These are phyloP conservation scores for Erebia epiphron DNA, from an alignment of 2,888 invertebrate species.

Conservation along the genomic window DNA sequence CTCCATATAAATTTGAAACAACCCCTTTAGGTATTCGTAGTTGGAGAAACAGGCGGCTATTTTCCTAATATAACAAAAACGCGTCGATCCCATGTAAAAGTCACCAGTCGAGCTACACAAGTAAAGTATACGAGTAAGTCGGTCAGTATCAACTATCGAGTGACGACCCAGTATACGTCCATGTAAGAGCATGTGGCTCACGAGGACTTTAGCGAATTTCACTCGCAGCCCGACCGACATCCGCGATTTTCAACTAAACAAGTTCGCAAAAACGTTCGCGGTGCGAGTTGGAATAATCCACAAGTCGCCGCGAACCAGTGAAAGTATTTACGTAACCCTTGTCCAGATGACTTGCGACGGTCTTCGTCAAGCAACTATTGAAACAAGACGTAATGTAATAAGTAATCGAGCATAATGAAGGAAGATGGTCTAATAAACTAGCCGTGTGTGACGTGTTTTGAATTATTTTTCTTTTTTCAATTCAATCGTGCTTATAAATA, in stretches of 20 bases:
- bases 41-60: too few relatives aligned
- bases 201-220: constrained; percentile 38
- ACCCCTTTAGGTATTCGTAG: too few relatives aligned
- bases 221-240: constrained; percentile 44
- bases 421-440: neutral
- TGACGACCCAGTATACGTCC: constrained; percentile 24
- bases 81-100: constrained; percentile 7
- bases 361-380: constrained; percentile 31
- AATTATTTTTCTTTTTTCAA: neutral
- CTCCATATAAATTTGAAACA: too few relatives aligned
- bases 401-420: neutral
- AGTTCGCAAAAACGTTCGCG: constrained; percentile 45
- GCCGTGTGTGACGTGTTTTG: neutral
- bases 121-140: constrained; percentile 22
- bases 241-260: constrained; percentile 42
- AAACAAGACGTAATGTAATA: constrained; percentile 17
- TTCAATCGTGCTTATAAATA: too few relatives aligned
- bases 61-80: too few relatives aligned
- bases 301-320: constrained; percentile 53
- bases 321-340: constrained; percentile 56
- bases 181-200: constrained; percentile 35
- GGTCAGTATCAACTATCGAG: constrained; percentile 21
- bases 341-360: constrained; percentile 26
- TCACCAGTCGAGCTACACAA: constrained; percentile 1
- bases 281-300: constrained; percentile 53